phyloP scores from a whole-genome alignment of 2,888 invertebrate species.

The Sarcophaga rosellei region DNA sequence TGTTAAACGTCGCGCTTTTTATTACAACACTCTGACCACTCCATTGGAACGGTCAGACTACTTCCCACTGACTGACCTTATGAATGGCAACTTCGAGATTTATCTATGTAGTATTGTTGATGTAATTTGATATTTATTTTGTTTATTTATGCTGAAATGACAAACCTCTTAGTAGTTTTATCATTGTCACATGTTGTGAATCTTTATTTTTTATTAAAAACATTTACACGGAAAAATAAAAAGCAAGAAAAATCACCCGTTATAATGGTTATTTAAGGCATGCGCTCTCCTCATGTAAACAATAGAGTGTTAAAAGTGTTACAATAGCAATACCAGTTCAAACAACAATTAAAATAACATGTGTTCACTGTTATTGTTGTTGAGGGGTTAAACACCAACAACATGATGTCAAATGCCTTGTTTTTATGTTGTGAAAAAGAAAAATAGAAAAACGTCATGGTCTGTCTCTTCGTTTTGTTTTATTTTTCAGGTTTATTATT shows the following conservation, averaged over 20 bases:
- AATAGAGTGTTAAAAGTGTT: constrained; percentile 8
- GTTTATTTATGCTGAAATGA: too few relatives aligned
- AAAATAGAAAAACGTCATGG: constrained; percentile 31
- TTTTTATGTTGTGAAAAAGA: background rate
- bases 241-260: background rate
- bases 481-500: background rate
- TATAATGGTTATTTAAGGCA: constrained; percentile 29
- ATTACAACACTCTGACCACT: too few relatives aligned
- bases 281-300: constrained; percentile 41
- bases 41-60: too few relatives aligned
- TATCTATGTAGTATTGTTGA: too few relatives aligned
- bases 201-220: too few relatives aligned
- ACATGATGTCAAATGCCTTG: constrained; percentile 27
- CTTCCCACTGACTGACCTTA: too few relatives aligned
- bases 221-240: too few relatives aligned
- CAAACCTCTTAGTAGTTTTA: too few relatives aligned
- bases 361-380: background rate
- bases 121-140: too few relatives aligned
- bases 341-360: background rate
- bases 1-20: too few relatives aligned
- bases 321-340: background rate
- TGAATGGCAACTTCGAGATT: too few relatives aligned
- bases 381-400: background rate
- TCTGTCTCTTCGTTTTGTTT: background rate
- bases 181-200: too few relatives aligned